Evolutionary conservation across 2,888 invertebrate species (phyloP), one percentile per base, ranked within the genome.

Genomic region (Chymomyza fuscimana): DNA sequence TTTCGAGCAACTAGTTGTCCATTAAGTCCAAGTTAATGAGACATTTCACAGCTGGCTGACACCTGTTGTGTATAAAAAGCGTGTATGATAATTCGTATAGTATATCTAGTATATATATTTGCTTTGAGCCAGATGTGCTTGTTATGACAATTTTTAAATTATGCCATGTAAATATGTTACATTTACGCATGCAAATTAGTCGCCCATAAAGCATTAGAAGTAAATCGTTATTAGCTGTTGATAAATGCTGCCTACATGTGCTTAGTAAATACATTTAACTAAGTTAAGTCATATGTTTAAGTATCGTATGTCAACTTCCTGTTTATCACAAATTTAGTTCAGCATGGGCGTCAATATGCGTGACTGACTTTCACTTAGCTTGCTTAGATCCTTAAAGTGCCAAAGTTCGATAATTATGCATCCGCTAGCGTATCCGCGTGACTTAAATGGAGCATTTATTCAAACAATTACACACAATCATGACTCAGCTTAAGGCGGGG

Each of bases 161-260:
- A 78, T 72, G 70, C 70, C 63, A 68, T 29, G 64, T 72, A 64
- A 80, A 80, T 80, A 61, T 72, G 65, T 67, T 68, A 65, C 65
- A 79, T 70, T 82, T 77, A 77, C 74, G 70, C 83, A 80, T 83
- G 79, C 73, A 74, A 82, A 81, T 81, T 63, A 76, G 68, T 56
- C 29, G 59, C 67, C 70, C 65, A 82, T 73, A 87, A 65, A 59
- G 76, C 73, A 74, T 74, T 71, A 73, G 25, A 70, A 56, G 64
- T 29, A 51, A 50, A 46, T 32, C 56, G 10, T 51, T 63, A 63
- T 63, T 12, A 15, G 52, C 32, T 32, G 32, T 32, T 4, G 32
- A 32, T 32, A 32, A 32, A 7, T 32, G 32, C 32, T 73, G 74
- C 40, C 40, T 46, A 46, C 40, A 46, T 46, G 12, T n/a, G 15